phyloP scores from a whole-genome alignment of 92 coral and sea anemone genomes.

The Actinernus sp. region DNA sequence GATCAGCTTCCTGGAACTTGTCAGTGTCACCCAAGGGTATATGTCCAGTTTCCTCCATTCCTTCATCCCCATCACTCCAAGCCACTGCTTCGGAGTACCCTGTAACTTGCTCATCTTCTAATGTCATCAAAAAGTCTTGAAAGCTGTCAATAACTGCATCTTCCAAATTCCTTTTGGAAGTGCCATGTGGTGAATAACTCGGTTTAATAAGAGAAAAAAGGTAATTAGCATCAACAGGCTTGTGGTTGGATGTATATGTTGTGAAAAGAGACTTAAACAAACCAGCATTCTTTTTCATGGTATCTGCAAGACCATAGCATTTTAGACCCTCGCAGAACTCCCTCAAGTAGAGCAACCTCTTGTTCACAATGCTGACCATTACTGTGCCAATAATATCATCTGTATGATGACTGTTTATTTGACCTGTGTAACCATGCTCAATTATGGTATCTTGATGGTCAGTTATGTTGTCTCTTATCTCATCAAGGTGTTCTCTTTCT shows the following conservation, averaged over 20 bases:
- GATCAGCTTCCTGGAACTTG: constrained; percentile 19
- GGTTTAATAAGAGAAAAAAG: constrained; percentile 59
- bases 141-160: constrained; percentile 59
- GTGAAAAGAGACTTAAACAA: too few relatives aligned
- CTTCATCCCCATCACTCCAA: constrained; percentile 19
- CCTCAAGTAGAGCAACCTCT: constrained; percentile 27
- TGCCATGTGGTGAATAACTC: constrained; percentile 51
- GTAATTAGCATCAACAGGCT: constrained; percentile 48
- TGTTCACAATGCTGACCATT: constrained; percentile 60
- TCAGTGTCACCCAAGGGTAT: too few relatives aligned
- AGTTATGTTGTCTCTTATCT: constrained; percentile 38
- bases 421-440: constrained; percentile 74
- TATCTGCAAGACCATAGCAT: constrained; percentile 3
- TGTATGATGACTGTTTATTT: constrained; percentile 32
- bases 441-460: constrained; percentile 39
- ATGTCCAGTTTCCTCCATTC: constrained; percentile 4
- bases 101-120: constrained; percentile 56
- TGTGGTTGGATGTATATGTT: too few relatives aligned
- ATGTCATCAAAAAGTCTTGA: constrained; percentile 44
- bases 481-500: not conserved
- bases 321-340: constrained; percentile 53
- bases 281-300: constrained; percentile 9
- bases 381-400: constrained; percentile 64
- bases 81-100: constrained; percentile 41
- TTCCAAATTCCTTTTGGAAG: constrained; percentile 46